These are phyloP conservation scores for Podilymbus podiceps DNA, from an alignment of 2,113 vertebrate genomes.

Conservation along the genomic window DNA sequence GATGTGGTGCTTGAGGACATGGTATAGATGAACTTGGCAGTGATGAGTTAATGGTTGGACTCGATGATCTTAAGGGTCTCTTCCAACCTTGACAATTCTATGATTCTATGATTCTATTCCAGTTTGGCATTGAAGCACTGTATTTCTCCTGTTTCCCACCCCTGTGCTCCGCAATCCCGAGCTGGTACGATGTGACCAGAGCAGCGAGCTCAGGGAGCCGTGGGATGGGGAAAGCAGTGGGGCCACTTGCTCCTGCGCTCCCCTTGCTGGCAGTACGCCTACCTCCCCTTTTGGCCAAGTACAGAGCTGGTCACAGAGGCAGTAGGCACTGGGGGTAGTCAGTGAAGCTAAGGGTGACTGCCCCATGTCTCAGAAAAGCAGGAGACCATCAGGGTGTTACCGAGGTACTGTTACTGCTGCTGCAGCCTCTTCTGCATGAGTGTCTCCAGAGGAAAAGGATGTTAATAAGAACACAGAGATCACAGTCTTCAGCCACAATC, in stretches of 20 bases:
- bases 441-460: not conserved
- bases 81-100: too few species aligned
- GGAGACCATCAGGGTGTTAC: not conserved
- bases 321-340: rapidly evolving
- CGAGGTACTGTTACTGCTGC: not conserved
- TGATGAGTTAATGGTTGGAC: too few species aligned
- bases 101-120: too few species aligned
- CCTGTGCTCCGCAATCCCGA: rapidly evolving
- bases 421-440: not conserved
- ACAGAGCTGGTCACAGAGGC: not conserved
- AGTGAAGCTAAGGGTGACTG: not conserved
- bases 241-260: not conserved
- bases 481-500: not conserved
- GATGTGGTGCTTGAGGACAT: too few species aligned
- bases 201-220: not conserved
- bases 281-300: not conserved
- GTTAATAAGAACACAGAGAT: not conserved
- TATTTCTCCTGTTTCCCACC: not conserved
- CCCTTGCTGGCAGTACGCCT: not conserved
- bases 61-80: too few species aligned
- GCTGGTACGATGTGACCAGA: too few species aligned
- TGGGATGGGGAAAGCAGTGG: rapidly evolving
- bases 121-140: not conserved
- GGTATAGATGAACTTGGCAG: too few species aligned
- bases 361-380: not conserved